A percentile compares a stretch with the other conserved stretches of the same genome.
These are phyloP conservation scores for Micrasema longulum DNA, from an alignment of 1,140 invertebrate genomes.

Conservation along the genomic window DNA sequence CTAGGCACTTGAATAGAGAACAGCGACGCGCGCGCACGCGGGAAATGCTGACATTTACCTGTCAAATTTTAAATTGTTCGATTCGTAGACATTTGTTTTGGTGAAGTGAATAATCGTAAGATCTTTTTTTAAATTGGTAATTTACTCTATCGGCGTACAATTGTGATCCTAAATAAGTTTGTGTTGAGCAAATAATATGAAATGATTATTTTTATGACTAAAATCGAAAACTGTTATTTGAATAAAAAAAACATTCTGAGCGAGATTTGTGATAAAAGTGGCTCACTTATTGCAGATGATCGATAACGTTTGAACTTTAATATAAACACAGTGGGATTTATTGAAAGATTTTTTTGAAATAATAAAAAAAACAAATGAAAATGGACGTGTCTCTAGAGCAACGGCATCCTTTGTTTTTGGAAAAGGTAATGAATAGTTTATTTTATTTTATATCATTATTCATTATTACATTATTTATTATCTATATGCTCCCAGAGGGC, in stretches of 20 bases:
- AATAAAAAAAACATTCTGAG: no score
- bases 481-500: no score
- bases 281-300: background rate
- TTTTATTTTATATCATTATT: background rate
- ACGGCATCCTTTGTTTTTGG: slow-evolving; percentile 16
- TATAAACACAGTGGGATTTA: background rate
- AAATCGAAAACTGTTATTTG: no score
- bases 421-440: slow-evolving; percentile 10
- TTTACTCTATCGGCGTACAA: no score
- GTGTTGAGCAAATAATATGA: no score
- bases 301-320: slow-evolving; percentile 18
- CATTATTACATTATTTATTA: no score
- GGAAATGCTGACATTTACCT: background rate
- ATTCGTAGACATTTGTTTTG: background rate
- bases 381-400: slow-evolving; percentile 24
- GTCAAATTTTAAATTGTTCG: background rate
- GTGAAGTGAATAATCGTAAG: background rate
- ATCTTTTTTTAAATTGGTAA: background rate
- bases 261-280: background rate
- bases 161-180: no score
- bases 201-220: no score
- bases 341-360: background rate
- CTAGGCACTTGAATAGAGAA: slow-evolving; percentile 20
- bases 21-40: slow-evolving; percentile 23
- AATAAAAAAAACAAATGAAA: slow-evolving; percentile 16